Evolutionary conservation across 2,113 vertebrate genomes (phyloP), one percentile per base, ranked within the genome.

Genomic region (Amia ocellicauda): DNA sequence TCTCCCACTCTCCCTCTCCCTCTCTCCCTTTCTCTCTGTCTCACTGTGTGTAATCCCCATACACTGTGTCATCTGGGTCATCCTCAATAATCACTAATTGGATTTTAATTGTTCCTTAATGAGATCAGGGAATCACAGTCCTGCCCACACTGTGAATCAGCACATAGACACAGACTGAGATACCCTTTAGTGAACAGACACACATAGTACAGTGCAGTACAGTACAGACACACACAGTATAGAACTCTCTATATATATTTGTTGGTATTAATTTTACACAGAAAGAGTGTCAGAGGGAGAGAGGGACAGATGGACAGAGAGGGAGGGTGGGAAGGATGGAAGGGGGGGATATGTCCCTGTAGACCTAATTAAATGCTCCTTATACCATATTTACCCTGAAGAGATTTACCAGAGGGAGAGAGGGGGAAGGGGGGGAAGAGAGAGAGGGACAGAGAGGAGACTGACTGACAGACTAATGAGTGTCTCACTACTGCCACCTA

Each of bases 51-150:
- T 69, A 69, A 63, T 84, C 77, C 75, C 77, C 64, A 60, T 65
- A 61, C 79, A 74, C 80, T 67, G 74, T 72, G 73, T 77, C 71
- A 60, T 75, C 75, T 85, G 81, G 86, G 87, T 81, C 69, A 53
- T 73, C 79, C 82, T 82, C 72, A 82, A 80, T 86, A 82, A 84
- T 76, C 76, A 65, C 45, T 79, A 84, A 81, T 85, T 82, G 82
- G 77, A 24, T 10, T 64, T 78, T 86, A 84, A 87, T 83, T 81
- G 80, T 66, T 55, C 53, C 65, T 69, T 85, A 87, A 89, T 87
- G 82, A 85, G 74, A 79, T 64, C n/a, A 61, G 80, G 66, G 82
- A 84, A 68, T 36, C 31, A 36, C 31, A 3, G 31, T 36, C 31
- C 10, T 10, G 4, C 31, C 3, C 31, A 36, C 31, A 5, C 31